A percentile compares a stretch with the other conserved stretches of the same genome.
These are phyloP conservation scores for Progne subis DNA, from an alignment of 2,113 vertebrate genomes.

Conservation along the genomic window DNA sequence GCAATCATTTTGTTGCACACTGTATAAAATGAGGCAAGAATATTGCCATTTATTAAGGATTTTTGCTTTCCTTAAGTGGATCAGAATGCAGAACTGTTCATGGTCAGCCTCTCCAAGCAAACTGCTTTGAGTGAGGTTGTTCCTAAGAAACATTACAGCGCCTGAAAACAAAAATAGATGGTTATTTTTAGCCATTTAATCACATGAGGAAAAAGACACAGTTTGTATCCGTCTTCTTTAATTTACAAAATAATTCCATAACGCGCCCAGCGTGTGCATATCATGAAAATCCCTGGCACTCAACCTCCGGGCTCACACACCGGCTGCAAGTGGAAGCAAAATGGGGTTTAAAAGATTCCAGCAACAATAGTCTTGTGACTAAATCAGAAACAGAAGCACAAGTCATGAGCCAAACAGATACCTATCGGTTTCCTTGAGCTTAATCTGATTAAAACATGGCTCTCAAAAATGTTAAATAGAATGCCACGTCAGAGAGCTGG, in stretches of 20 bases:
- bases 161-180: slow-evolving; percentile 62
- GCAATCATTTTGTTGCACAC: background rate
- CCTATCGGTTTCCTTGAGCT: slow-evolving; percentile 79
- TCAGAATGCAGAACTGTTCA: slow-evolving; percentile 1
- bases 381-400: slow-evolving; percentile 83
- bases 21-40: background rate
- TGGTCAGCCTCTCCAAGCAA: slow-evolving; percentile 24
- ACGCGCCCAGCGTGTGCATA: background rate
- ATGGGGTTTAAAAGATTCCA: slow-evolving; percentile 76
- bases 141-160: slow-evolving; percentile 56
- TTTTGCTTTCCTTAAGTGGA: slow-evolving; percentile 24
- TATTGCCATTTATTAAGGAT: background rate
- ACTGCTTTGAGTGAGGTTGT: slow-evolving; percentile 32
- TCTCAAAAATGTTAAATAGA: slow-evolving; percentile 76
- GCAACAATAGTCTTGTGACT: slow-evolving; percentile 80
- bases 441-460: slow-evolving; percentile 84
- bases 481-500: slow-evolving; percentile 71
- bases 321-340: slow-evolving; percentile 74
- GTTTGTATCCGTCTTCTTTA: slow-evolving; percentile 57
- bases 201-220: slow-evolving; percentile 19
- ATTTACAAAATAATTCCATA: slow-evolving; percentile 64
- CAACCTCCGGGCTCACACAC: slow-evolving; percentile 45
- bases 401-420: slow-evolving; percentile 79
- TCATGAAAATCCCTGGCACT: slow-evolving; percentile 58
- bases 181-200: slow-evolving; percentile 69